Base-by-base conservation (phyloP, 1,140 invertebrate species). In the Drosophila ficusphila region DNA sequence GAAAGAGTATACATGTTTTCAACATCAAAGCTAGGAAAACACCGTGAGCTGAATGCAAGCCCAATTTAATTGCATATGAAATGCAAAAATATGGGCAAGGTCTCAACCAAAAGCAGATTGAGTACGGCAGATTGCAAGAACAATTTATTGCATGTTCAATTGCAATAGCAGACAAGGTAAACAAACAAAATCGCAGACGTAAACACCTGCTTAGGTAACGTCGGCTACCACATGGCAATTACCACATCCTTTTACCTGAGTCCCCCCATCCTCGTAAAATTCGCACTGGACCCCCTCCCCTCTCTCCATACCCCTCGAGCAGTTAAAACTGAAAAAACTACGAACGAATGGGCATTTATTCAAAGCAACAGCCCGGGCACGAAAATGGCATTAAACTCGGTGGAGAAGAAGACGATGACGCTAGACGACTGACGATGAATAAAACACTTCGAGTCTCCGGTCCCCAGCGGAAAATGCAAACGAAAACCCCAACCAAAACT, bases 301-400 rank as follows among this genome's bases (percentile, higher is more conserved):
- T n/a, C n/a, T n/a, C n/a, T 25, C 42, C n/a, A 8, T 9, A 25
- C 54, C 48, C 36, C 31, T 36, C 14, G n/a, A 58, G 21, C 56
- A 58, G 58, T 42, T 33, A 61, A 61, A 44, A 62, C 48, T 65
- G 61, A 39, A 34, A 69, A 68, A 67, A 68, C 29, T 44, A 23
- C 33, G 49, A 38, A 29, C 36, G 16, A 1, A 29, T 14, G 41
- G 39, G 33, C 23, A 41, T 54, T 71, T 76, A 57, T 60, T 58
- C 29, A 72, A 52, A 54, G 52, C 39, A 57, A 74, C 53, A 67
- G 77, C 67, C 46, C 34, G 39, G 81, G 61, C 79, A 85, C 81
- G 79, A 86, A 85, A 79, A 79, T 85, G 81, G 79, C 79, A 86
- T 85, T 85, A 85, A 86, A 86, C 72, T 64, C 70, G 57, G 14